A percentile compares a stretch with the other conserved stretches of the same genome.
Conservation (phyloP, 2,888 invertebrate genomes). For the Hetaerina titia region DNA sequence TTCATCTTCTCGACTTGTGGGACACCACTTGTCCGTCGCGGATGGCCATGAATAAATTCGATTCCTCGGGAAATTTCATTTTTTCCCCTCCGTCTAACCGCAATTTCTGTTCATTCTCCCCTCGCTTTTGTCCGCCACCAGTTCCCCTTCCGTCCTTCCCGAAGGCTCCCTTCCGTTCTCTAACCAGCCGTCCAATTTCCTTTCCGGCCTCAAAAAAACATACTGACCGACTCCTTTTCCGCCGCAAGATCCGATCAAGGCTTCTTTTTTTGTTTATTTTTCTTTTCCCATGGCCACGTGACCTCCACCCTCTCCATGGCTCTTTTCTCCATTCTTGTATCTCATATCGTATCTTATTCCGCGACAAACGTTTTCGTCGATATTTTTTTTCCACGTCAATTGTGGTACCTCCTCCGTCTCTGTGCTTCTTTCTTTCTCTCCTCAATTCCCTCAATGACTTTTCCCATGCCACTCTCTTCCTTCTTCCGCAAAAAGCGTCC, state of each 20-base stretch:
- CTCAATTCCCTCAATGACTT: background rate
- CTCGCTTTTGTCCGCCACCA: background rate
- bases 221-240: constrained; percentile 11
- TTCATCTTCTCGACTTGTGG: background rate
- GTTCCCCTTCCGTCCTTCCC: background rate
- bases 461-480: background rate
- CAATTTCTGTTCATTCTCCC: background rate
- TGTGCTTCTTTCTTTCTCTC: background rate
- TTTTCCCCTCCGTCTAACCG: background rate
- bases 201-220: background rate
- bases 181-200: constrained; percentile 5
- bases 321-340: background rate
- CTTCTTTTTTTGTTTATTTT: background rate
- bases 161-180: background rate
- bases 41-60: constrained; percentile 16
- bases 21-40: background rate
- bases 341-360: constrained; percentile 1
- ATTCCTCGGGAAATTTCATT: background rate
- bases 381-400: background rate
- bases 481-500: background rate
- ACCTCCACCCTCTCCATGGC: background rate
- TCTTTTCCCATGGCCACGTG: background rate
- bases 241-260: background rate
- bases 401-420: background rate
- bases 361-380: background rate